These are phyloP conservation scores for Nymphalis c-album DNA, from an alignment of 2,888 invertebrate genomes.

Conservation along the genomic window DNA sequence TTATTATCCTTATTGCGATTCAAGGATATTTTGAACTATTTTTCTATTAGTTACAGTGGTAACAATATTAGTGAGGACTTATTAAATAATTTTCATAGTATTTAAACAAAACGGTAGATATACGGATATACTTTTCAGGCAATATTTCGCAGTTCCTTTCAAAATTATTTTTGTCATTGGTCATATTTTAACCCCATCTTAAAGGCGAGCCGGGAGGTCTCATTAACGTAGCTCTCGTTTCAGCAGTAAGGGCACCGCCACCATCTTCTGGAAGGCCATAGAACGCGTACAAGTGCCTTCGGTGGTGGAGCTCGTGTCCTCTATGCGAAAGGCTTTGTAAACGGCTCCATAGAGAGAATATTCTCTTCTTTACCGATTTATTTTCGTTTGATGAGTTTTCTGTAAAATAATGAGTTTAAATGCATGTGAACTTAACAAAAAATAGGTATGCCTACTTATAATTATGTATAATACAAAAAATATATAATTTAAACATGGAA, in stretches of 20 bases:
- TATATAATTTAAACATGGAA: too few species aligned
- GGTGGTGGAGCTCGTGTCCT: constrained; percentile 70
- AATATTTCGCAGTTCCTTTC: not conserved
- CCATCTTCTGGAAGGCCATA: constrained; percentile 66
- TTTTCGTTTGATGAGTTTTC: constrained; percentile 50
- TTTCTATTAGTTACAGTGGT: not conserved
- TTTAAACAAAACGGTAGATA: too few species aligned
- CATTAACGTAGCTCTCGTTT: constrained; percentile 66
- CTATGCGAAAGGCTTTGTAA: constrained; percentile 70
- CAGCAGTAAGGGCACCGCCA: constrained; percentile 64
- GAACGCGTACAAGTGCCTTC: constrained; percentile 68
- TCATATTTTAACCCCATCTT: constrained; percentile 62
- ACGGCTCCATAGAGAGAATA: constrained; percentile 75
- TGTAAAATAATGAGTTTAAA: constrained; percentile 43
- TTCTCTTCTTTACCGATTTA: constrained; percentile 63
- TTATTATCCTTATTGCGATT: not conserved
- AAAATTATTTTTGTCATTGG: not conserved
- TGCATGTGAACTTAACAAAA: not conserved
- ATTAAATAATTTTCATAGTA: too few species aligned
- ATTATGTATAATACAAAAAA: too few species aligned
- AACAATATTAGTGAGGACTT: not conserved
- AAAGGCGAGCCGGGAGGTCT: constrained; percentile 75
- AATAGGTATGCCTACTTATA: not conserved
- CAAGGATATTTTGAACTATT: not conserved
- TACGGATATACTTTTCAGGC: not conserved